Conservation (phyloP, 2,888 invertebrate species). For the Brachyptera putata region DNA sequence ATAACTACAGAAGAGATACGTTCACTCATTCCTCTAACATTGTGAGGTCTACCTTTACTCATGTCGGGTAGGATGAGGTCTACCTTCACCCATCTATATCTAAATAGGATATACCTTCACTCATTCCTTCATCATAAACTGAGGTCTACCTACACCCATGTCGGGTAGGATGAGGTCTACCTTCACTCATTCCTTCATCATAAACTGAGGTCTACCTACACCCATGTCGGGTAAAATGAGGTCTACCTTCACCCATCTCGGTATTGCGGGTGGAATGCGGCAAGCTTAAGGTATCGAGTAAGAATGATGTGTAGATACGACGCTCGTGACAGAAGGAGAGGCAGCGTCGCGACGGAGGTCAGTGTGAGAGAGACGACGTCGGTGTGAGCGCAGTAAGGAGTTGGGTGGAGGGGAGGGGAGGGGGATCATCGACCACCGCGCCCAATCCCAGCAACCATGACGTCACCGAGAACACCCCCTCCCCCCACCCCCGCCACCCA, state of each 20-base stretch:
- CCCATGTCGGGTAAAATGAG: too few relatives aligned
- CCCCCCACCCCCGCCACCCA: constrained; percentile 7
- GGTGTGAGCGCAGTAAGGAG: constrained; percentile 3
- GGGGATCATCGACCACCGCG: constrained; percentile 32
- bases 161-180: too few relatives aligned
- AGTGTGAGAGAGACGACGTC: constrained; percentile 2
- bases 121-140: too few relatives aligned
- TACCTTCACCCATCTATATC: too few relatives aligned
- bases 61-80: too few relatives aligned
- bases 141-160: too few relatives aligned
- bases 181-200: too few relatives aligned
- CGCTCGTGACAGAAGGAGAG: not conserved
- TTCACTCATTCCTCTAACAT: too few relatives aligned
- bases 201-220: too few relatives aligned
- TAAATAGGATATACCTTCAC: too few relatives aligned
- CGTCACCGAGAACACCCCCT: constrained; percentile 23
- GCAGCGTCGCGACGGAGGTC: constrained; percentile 2
- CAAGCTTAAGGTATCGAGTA: constrained; percentile 4
- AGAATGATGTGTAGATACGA: constrained; percentile 5
- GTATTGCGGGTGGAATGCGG: constrained; percentile 11
- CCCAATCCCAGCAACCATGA: constrained; percentile 28
- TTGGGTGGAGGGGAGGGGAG: constrained; percentile 36
- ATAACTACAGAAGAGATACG: too few relatives aligned
- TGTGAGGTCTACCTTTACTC: too few relatives aligned
- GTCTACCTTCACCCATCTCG: not conserved